Evolutionary conservation across 2,113 vertebrate genomes (phyloP).

Genomic region (Kobus ellipsiprymnus): DNA sequence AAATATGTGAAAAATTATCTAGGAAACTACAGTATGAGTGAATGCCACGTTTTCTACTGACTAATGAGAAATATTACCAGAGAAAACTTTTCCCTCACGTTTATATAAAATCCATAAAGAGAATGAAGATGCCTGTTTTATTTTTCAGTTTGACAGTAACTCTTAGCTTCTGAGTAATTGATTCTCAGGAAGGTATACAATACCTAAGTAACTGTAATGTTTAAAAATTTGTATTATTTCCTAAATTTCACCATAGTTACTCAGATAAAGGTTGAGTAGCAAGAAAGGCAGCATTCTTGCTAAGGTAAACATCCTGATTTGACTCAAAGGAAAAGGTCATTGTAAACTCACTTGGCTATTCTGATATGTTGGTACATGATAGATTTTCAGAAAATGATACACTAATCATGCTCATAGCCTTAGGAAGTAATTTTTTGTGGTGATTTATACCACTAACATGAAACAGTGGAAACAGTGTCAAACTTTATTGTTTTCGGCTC

Average conservation of each 20-base stretch:
- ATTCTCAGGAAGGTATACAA: neutral
- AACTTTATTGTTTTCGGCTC: too few species aligned
- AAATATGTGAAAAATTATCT: neutral
- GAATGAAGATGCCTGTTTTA: neutral
- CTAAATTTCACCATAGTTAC: neutral
- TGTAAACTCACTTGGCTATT: neutral
- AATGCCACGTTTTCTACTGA: neutral
- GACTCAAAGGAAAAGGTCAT: neutral
- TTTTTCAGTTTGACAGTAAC: neutral
- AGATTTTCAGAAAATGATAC: neutral
- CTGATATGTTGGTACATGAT: neutral
- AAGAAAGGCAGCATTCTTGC: neutral
- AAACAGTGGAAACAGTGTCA: too few species aligned
- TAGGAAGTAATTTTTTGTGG: neutral
- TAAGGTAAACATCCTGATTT: neutral
- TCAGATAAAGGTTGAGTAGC: neutral
- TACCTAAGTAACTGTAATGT: neutral
- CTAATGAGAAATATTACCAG: neutral
- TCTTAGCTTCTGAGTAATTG: neutral
- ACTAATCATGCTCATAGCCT: neutral
- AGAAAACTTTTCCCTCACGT: neutral
- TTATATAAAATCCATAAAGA: neutral
- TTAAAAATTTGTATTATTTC: neutral
- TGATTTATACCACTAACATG: neutral
- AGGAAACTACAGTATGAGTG: neutral